phyloP scores from a whole-genome alignment of 92 coral and sea anemone species.

The Palythoa heliodiscus region DNA sequence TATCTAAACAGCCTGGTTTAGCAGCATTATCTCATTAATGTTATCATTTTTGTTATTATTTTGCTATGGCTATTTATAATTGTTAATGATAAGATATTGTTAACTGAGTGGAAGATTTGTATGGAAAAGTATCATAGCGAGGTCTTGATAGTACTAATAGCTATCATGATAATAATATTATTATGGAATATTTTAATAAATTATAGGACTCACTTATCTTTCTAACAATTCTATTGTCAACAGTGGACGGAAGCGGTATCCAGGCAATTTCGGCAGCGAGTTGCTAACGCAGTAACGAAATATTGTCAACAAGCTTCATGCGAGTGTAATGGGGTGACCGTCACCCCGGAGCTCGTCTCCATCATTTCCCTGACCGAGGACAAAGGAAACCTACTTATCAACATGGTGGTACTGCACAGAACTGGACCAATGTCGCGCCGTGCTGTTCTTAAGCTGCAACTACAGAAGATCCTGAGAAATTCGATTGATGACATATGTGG shows the following conservation, averaged over 20 bases:
- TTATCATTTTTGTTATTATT: too few relatives aligned
- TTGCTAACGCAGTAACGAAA: slow-evolving; percentile 30
- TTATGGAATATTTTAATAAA: too few relatives aligned
- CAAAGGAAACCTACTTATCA: background rate
- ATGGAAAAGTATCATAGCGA: too few relatives aligned
- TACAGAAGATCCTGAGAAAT: slow-evolving; percentile 28
- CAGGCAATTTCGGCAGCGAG: slow-evolving; percentile 25
- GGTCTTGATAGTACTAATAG: too few relatives aligned
- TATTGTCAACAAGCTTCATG: slow-evolving; percentile 27
- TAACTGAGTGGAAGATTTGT: too few relatives aligned
- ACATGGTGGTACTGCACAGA: slow-evolving; percentile 14
- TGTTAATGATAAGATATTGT: too few relatives aligned
- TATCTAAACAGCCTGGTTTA: too few relatives aligned
- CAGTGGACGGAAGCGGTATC: slow-evolving; percentile 31
- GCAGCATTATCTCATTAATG: too few relatives aligned
- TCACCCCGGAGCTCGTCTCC: background rate
- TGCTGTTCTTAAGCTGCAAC: background rate
- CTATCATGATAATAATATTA: too few relatives aligned
- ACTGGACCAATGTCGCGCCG: slow-evolving; percentile 27
- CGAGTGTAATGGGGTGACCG: slow-evolving; percentile 13
- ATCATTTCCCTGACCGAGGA: slow-evolving; percentile 38
- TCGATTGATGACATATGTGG: slow-evolving; percentile 19
- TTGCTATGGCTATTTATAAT: too few relatives aligned
- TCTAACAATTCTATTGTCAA: background rate
- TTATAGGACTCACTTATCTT: background rate